A percentile compares a stretch with the other conserved stretches of the same genome.
These are phyloP conservation scores for Propithecus deckenii DNA, from an alignment of 2,797 vertebrate species.

Conservation along the genomic window DNA sequence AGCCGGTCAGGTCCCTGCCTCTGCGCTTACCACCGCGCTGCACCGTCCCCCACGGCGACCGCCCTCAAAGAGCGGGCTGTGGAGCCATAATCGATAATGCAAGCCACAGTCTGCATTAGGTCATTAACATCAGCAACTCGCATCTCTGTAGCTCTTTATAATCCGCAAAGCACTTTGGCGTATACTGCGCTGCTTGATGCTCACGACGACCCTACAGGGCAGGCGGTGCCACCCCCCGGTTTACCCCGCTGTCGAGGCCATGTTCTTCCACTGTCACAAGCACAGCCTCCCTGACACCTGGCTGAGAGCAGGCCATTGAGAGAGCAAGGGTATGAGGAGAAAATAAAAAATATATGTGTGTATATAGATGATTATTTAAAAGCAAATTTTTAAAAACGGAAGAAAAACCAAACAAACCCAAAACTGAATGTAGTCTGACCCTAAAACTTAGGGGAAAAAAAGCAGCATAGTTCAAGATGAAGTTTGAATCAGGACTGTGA, in stretches of 20 bases:
- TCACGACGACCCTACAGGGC: neutral
- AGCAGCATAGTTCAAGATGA: neutral
- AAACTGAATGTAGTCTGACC: neutral
- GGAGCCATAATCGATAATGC: neutral
- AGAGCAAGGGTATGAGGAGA: neutral
- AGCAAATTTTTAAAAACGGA: neutral
- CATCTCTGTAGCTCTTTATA: neutral
- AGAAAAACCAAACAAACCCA: neutral
- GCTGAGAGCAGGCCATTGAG: neutral
- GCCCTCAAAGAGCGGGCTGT: neutral
- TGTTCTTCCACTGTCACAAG: neutral
- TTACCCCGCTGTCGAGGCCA: neutral
- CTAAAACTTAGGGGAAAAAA: neutral
- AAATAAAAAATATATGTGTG: neutral
- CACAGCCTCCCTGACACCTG: neutral
- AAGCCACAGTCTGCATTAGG: rapidly evolving
- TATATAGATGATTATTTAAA: neutral
- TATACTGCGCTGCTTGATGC: neutral
- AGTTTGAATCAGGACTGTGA: neutral
- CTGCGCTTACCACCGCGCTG: neutral
- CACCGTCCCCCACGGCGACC: neutral
- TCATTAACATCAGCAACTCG: neutral
- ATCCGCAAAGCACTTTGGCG: neutral
- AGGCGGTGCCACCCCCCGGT: neutral
- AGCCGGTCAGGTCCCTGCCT: neutral